Conservation (phyloP, 1,140 invertebrate species). For the Papilio helenus region DNA sequence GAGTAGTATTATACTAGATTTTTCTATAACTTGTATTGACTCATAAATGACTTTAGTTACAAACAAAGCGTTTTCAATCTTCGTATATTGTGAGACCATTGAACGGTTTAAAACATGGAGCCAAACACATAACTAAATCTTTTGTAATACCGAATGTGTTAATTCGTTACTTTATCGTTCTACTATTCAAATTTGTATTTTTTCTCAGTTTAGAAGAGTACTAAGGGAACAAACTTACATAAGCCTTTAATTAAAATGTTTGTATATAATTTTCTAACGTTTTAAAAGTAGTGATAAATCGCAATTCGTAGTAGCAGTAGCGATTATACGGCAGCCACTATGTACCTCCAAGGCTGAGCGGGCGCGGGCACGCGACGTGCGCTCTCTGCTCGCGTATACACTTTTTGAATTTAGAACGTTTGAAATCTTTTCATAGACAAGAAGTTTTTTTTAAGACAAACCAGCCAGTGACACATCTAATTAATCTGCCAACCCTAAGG, state of each 20-base stretch:
- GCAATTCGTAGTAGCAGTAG: slow-evolving; percentile 2
- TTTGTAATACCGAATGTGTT: no score
- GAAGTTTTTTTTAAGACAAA: background rate
- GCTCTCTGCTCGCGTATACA: slow-evolving; percentile 29
- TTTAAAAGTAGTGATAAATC: slow-evolving; percentile 11
- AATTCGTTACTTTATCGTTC: no score
- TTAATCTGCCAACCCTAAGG: background rate
- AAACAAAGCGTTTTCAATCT: background rate
- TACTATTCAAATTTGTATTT: no score
- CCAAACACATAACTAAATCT: no score
- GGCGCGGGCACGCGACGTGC: slow-evolving; percentile 37
- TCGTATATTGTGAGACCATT: background rate
- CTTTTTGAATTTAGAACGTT: slow-evolving; percentile 37
- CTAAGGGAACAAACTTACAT: background rate
- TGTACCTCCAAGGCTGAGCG: slow-evolving; percentile 39
- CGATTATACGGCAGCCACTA: slow-evolving; percentile 28
- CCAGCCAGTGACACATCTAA: background rate
- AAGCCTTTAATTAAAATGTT: background rate
- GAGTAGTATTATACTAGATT: background rate
- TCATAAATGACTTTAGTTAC: background rate
- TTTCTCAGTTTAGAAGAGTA: no score
- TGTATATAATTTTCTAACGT: background rate
- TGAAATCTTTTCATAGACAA: slow-evolving; percentile 2
- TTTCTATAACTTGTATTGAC: background rate
- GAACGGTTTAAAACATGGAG: background rate